Conservation (phyloP, 1,140 invertebrate genomes). For the Tetramorium simillimum region DNA sequence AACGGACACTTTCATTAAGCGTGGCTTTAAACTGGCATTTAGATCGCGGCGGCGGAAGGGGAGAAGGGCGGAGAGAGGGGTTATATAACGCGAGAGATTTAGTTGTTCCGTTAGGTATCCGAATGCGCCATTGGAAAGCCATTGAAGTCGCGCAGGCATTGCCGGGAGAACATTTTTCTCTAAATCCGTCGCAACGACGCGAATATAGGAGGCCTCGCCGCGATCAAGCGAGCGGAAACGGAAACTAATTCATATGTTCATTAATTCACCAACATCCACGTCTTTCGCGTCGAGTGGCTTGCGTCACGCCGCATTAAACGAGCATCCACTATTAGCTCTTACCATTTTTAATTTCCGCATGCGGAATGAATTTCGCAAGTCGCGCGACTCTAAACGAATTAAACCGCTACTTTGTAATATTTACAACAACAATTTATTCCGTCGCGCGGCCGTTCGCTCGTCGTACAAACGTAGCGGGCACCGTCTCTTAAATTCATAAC, state of each 20-base stretch:
- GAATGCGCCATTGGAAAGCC: slow-evolving; percentile 14
- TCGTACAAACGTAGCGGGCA: background rate
- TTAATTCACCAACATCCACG: background rate
- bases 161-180: background rate
- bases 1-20: slow-evolving; percentile 64
- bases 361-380: background rate
- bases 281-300: background rate
- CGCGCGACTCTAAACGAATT: background rate
- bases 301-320: background rate
- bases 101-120: slow-evolving; percentile 24
- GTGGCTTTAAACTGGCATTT: slow-evolving; percentile 8
- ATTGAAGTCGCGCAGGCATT: background rate
- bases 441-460: too few relatives aligned
- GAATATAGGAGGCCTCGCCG: background rate
- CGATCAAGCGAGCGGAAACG: background rate
- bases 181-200: background rate
- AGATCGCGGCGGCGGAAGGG: background rate
- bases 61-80: background rate
- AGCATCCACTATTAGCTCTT: background rate
- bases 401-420: background rate
- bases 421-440: background rate
- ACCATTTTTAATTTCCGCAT: background rate
- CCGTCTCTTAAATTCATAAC: slow-evolving; percentile 23
- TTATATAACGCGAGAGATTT: slow-evolving; percentile 32
- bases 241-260: background rate